Conservation (phyloP, 2,797 vertebrate species). For the Syngnathus rostellatus region DNA sequence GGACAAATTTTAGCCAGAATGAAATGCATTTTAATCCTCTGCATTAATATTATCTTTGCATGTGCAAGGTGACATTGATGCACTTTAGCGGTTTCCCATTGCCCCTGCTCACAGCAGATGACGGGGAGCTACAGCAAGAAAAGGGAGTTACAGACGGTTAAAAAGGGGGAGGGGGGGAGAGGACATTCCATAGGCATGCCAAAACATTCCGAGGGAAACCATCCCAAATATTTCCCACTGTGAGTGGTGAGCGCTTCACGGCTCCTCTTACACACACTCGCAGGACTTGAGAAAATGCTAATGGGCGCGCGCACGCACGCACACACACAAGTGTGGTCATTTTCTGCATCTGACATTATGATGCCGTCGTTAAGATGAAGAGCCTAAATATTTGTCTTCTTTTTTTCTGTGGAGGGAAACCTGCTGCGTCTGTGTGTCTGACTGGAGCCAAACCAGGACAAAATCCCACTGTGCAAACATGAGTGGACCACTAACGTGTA, state of each 20-base stretch:
- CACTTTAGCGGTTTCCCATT: conserved; percentile 10
- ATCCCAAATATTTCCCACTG: conserved; percentile 75
- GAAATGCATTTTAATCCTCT: too few relatives aligned
- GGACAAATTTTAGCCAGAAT: too few relatives aligned
- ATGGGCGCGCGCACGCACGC: conserved; percentile 4
- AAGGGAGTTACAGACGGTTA: conserved; percentile 31
- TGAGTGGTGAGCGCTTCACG: conserved; percentile 52
- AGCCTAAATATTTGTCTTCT: background rate
- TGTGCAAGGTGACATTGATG: background rate
- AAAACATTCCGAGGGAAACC: conserved; percentile 78
- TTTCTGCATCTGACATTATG: conserved; percentile 9
- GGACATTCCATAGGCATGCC: conserved; percentile 70
- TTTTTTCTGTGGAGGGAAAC: background rate
- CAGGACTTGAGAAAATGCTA: conserved; percentile 7
- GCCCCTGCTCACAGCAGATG: conserved; percentile 27
- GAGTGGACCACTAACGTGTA: conserved; percentile 21
- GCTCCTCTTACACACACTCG: conserved; percentile 50
- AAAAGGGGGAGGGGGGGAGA: conserved; percentile 17
- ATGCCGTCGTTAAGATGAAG: background rate
- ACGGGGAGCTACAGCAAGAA: background rate
- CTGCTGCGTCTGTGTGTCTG: background rate
- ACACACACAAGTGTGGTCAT: conserved; percentile 15
- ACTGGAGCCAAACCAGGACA: background rate
- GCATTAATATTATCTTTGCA: background rate
- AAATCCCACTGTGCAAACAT: conserved; percentile 9